A percentile compares a stretch with the other conserved stretches of the same genome.
Conservation (phyloP, 2,113 vertebrate genomes). For the Nothocercus julius region DNA sequence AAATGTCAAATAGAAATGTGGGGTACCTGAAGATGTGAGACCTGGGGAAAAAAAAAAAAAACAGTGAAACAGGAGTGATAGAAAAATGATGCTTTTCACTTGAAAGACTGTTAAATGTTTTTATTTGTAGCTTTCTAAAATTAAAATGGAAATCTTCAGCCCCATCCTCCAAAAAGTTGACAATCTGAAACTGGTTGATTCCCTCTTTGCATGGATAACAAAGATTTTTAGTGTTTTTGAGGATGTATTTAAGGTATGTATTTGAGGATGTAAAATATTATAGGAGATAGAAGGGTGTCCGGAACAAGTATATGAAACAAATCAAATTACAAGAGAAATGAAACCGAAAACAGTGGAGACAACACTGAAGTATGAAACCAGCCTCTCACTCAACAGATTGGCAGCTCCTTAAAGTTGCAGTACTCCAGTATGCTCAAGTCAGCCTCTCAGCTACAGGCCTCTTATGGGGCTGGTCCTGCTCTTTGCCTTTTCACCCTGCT, state of each 20-base stretch:
- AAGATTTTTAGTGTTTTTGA: neutral
- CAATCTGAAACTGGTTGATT: neutral
- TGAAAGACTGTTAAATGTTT: neutral
- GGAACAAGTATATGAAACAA: neutral
- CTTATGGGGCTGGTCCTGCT: neutral
- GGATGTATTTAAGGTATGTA: neutral
- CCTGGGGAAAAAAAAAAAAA: neutral
- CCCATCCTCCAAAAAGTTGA: neutral
- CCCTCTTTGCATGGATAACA: neutral
- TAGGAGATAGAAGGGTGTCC: neutral
- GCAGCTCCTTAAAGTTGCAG: neutral
- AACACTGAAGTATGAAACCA: neutral
- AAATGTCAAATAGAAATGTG: neutral
- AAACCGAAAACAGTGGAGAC: neutral
- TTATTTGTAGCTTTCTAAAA: neutral
- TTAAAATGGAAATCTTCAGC: neutral
- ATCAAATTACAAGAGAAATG: neutral
- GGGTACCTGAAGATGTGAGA: neutral
- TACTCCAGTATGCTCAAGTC: neutral
- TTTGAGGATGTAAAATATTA: neutral
- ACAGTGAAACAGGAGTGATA: neutral
- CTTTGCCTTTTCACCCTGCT: neutral
- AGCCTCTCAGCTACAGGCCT: neutral
- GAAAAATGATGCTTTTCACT: neutral
- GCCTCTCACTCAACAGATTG: neutral